Conservation (phyloP, 2,113 vertebrate genomes). For the Etheostoma cragini region DNA sequence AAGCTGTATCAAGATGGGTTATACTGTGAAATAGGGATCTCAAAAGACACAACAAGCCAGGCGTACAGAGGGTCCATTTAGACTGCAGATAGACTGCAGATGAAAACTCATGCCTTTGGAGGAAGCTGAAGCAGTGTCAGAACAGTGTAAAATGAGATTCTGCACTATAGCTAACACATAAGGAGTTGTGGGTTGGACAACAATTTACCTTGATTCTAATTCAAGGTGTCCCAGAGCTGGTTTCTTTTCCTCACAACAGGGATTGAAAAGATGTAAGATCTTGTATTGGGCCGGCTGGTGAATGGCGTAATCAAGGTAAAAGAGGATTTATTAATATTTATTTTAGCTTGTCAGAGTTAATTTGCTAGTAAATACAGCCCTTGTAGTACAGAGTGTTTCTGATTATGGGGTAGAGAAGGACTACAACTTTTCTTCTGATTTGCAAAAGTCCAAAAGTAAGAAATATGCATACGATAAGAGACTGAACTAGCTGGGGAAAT, state of each 20-base stretch:
- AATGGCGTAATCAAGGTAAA: slow-evolving; percentile 33
- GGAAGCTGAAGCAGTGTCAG: slow-evolving; percentile 55
- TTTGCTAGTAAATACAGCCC: slow-evolving; percentile 2
- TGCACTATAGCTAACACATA: slow-evolving; percentile 59
- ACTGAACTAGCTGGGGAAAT: slow-evolving; percentile 16
- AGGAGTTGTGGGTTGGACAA: slow-evolving; percentile 53
- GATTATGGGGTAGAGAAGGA: slow-evolving; percentile 22
- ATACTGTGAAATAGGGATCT: slow-evolving; percentile 39
- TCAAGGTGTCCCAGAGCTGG: slow-evolving; percentile 46
- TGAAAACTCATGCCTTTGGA: slow-evolving; percentile 67
- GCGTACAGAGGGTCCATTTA: slow-evolving; percentile 59
- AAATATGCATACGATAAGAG: slow-evolving; percentile 24
- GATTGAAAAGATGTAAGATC: slow-evolving; percentile 46
- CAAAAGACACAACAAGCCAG: slow-evolving; percentile 45
- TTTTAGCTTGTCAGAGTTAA: slow-evolving; percentile 33
- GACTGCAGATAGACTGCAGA: slow-evolving; percentile 57
- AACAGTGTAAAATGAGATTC: slow-evolving; percentile 69
- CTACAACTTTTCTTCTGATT: slow-evolving; percentile 26
- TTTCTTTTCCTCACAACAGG: slow-evolving; percentile 17
- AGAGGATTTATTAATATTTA: not conserved
- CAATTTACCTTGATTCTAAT: slow-evolving; percentile 52
- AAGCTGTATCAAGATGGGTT: slow-evolving; percentile 43
- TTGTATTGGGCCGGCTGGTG: slow-evolving; percentile 11
- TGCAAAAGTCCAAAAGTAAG: slow-evolving; percentile 22
- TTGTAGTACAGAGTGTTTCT: slow-evolving; percentile 10